Base-by-base conservation (phyloP, 1,140 invertebrate genomes). In the Oncopodura yosiiana region DNA sequence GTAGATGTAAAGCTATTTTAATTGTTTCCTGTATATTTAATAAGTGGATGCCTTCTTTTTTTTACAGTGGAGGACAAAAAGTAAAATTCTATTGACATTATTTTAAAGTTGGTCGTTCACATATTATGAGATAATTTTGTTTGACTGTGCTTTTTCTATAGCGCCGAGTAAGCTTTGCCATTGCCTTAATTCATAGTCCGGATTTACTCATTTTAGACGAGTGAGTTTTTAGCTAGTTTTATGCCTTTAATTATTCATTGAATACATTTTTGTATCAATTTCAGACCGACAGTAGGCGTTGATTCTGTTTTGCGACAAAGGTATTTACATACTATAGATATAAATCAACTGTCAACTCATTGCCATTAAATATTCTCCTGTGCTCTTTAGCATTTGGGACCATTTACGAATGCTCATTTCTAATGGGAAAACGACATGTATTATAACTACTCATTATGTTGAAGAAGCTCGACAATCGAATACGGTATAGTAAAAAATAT, bases 401-500 rank as follows among this genome's bases (percentile, higher is more conserved):
- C 75, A 78, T 65, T 62, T 78, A 24, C 58, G 73, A 5, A 66
- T 70, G 11, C 69, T 78, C 18, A 68, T 74, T 41, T 64, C 59
- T 57, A 66, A 62, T 26, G 65, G 69, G 11, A 46, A 59, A n/a
- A 75, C 72, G 5, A 77, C 75, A 6, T 72, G 77, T 24, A 75
- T 78, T 27, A 74, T 78, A 39, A 78, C 76, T 9, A 78, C 76
- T 26, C 76, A 78, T 61, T 78, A 78, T 62, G 75, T 77, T 41
- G 76, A 78, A 65, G 76, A 78, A 63, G 76, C 75, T 2, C 56
- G 74, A 16, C 71, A 75, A 53, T 71, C 72, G 11, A 64, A 74
- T 62, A 67, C 67, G 63, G 60, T 61, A 58, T n/a, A n/a, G n/a
- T n/a, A n/a, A n/a, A n/a, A n/a, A n/a, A n/a, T n/a, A n/a, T n/a